Base-by-base conservation (phyloP, 2,888 invertebrate genomes). In the Trissoscelio sp. region DNA sequence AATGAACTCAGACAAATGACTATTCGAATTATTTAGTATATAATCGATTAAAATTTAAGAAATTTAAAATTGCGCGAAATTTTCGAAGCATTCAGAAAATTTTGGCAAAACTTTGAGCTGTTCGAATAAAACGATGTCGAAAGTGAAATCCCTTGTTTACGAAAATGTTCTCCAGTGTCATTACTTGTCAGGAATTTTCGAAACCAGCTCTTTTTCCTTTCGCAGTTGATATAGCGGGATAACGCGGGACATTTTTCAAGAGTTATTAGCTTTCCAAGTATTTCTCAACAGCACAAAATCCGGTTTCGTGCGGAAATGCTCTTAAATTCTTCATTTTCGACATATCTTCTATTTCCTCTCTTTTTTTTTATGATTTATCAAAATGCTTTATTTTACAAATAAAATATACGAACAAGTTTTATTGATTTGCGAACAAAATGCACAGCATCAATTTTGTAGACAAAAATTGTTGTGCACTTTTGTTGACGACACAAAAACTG, bases 201-300 rank as follows among this genome's bases (percentile, higher is more conserved):
- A 34, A 55, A n/a, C 34, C 28, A 34, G 34, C 34, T 18, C 34
- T n/a, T 31, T 2, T 55, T 34, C 51, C 28, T 34, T 7, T 6
- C 34, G 55, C 34, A 55, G 18, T 55, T 55, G 37, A 55, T 37
- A 55, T 37, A 37, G 7, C 18, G 12, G 11, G 11, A 55, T 51
- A 28, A 14, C 28, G 28, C 12, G 28, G 22, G 14, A 51, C 51
- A 51, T 51, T 51, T 24, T 51, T 51, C 12, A 55, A 37, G 14
- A 14, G 37, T 57, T 37, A 57, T 37, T 22, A 58, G 24, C 55
- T 34, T 34, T n/a, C 0, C 18, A 37, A 55, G 34, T 18, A 55
- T 55, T 55, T 55, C 34, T 37, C 31, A 31, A 55, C 31, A 34
- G 34, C 34, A 31, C 18, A 24, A 55, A 55, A 34, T 55, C 53